Conservation (phyloP, 2,113 vertebrate species). For the Dendrocopos noguchii region DNA sequence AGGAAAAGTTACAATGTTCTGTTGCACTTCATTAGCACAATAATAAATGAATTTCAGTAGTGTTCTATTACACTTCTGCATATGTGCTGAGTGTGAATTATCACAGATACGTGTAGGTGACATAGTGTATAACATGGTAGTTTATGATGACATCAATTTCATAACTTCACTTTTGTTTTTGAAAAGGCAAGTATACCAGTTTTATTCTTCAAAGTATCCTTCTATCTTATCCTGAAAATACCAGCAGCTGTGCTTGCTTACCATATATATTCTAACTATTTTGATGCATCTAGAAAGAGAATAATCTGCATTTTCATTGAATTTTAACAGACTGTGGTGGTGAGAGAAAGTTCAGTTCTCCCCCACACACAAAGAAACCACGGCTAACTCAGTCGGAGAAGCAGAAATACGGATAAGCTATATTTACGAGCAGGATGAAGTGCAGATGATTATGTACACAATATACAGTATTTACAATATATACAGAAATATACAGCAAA, state of each 20-base stretch:
- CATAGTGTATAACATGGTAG: not conserved
- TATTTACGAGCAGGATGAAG: no score
- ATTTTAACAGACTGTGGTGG: not conserved
- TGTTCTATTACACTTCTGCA: not conserved
- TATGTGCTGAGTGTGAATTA: not conserved
- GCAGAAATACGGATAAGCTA: no score
- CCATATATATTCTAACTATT: not conserved
- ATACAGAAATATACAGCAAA: no score
- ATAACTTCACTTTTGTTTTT: not conserved
- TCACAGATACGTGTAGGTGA: not conserved
- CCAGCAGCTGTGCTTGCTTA: not conserved
- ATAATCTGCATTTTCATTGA: not conserved
- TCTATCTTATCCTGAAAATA: not conserved
- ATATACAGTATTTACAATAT: no score
- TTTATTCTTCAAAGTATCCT: not conserved
- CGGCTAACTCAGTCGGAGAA: no score
- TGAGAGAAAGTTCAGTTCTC: no score
- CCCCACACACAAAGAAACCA: no score
- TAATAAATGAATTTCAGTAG: no score
- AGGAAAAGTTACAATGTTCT: not conserved
- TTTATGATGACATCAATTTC: not conserved
- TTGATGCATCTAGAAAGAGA: not conserved
- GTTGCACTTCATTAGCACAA: no score
- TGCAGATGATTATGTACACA: no score
- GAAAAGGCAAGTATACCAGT: not conserved